Conservation (phyloP, 2,888 invertebrate genomes). For the Lasioglossum marginatum region DNA sequence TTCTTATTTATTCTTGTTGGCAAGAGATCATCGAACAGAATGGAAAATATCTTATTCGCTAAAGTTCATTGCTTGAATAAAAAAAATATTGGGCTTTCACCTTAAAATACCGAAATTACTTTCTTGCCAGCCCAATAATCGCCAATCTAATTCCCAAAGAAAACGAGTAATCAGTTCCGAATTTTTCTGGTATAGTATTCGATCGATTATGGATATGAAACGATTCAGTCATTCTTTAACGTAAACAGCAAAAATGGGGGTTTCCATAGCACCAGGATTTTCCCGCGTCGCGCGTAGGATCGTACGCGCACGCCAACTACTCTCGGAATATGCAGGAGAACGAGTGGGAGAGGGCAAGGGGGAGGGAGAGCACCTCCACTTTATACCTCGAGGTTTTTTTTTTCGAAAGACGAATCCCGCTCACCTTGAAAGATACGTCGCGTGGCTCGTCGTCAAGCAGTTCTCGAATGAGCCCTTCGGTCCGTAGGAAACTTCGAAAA, state of each 20-base stretch:
- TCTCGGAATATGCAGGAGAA: conserved; percentile 25
- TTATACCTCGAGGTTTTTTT: conserved; percentile 64
- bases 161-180: neutral
- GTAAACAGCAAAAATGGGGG: neutral
- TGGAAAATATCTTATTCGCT: too few species aligned
- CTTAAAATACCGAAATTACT: too few species aligned
- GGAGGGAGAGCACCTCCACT: conserved; percentile 61
- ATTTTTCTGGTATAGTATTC: neutral
- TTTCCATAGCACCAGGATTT: neutral
- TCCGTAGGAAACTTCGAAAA: conserved; percentile 65
- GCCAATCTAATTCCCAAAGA: too few species aligned
- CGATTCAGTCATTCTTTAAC: neutral
- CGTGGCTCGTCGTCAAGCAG: conserved; percentile 70
- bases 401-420: conserved; percentile 73
- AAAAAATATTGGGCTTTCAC: too few species aligned
- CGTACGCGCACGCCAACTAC: conserved; percentile 18
- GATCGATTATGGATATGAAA: neutral
- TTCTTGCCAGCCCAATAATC: too few species aligned
- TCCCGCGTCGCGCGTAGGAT: conserved; percentile 30
- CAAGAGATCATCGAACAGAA: too few species aligned
- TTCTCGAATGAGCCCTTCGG: conserved; percentile 68
- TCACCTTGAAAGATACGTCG: conserved; percentile 75
- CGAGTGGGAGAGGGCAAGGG: conserved; percentile 34
- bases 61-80: too few species aligned
- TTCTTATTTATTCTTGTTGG: too few species aligned